Percentiles rank a stretch among this genome's conserved stretches.
These are phyloP conservation scores for Hippocampus kuda DNA, from an alignment of 2,797 vertebrate genomes.

Conservation along the genomic window DNA sequence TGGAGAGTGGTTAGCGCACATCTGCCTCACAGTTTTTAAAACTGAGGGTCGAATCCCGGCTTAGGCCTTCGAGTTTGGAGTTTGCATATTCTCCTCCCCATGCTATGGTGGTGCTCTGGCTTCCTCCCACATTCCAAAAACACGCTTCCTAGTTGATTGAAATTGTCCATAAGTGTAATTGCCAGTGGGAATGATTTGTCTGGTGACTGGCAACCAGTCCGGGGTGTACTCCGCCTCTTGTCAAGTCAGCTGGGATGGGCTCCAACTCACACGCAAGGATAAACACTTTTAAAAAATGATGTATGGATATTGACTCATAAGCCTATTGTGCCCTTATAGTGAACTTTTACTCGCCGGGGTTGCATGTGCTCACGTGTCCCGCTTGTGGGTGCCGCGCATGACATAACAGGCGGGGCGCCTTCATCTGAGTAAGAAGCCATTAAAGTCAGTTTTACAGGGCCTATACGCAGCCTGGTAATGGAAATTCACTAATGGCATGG, in stretches of 20 bases:
- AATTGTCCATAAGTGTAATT: background rate
- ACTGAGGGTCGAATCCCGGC: background rate
- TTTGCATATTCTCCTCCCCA: background rate
- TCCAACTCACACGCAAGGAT: background rate
- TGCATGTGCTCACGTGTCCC: slow-evolving; percentile 29
- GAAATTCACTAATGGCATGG: slow-evolving; percentile 56
- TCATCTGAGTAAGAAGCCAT: slow-evolving; percentile 46
- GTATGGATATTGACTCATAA: background rate
- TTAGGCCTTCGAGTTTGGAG: background rate
- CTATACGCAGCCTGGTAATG: slow-evolving; percentile 49
- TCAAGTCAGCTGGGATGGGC: background rate
- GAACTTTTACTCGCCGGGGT: slow-evolving; percentile 16
- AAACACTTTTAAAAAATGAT: background rate
- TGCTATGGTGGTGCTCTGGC: background rate
- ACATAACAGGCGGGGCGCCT: slow-evolving; percentile 33
- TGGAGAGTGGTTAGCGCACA: background rate
- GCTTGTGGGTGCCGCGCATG: slow-evolving; percentile 19
- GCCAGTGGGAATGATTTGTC: background rate
- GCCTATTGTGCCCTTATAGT: background rate
- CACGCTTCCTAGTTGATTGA: background rate
- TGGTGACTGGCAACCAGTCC: background rate
- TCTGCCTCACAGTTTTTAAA: background rate
- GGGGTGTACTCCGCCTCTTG: background rate
- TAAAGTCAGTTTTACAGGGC: slow-evolving; percentile 47
- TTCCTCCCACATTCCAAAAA: background rate